Conservation (phyloP, 2,113 vertebrate genomes). For the Saguinus midas region DNA sequence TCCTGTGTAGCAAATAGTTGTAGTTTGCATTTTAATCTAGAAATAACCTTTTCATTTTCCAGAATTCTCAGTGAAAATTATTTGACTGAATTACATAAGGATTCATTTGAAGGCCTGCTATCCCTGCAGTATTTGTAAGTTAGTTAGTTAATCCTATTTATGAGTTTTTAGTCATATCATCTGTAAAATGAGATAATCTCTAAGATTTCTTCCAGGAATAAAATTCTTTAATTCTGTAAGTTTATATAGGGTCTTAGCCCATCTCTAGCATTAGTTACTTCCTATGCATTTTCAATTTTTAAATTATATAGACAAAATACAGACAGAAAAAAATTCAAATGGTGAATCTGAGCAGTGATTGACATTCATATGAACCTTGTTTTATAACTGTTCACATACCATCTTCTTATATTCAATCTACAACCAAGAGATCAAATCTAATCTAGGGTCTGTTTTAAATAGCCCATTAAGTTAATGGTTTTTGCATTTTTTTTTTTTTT, state of each 20-base stretch:
- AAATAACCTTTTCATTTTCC: constrained; percentile 32
- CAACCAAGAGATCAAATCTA: background rate
- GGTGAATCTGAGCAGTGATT: too few species aligned
- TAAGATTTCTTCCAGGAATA: too few species aligned
- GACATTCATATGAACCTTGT: too few species aligned
- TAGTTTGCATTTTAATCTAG: background rate
- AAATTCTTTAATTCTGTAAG: too few species aligned
- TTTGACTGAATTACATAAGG: constrained; percentile 68
- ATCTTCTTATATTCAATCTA: background rate
- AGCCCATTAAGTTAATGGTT: too few species aligned
- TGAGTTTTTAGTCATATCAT: background rate
- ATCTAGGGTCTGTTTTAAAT: too few species aligned
- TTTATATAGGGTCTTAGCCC: background rate
- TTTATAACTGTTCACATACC: too few species aligned
- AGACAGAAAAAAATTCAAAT: too few species aligned
- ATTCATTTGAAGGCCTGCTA: constrained; percentile 78
- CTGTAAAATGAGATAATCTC: background rate
- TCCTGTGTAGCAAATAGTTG: background rate
- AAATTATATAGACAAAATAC: too few species aligned
- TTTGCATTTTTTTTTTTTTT: too few species aligned
- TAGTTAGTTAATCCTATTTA: too few species aligned
- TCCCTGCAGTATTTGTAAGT: constrained; percentile 67
- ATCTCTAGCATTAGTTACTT: background rate
- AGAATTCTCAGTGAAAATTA: constrained; percentile 75
- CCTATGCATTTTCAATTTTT: background rate